Percentiles rank a stretch among this genome's conserved stretches.
phyloP scores from a whole-genome alignment of 2,113 vertebrate species.

The Solenodon paradoxus region DNA sequence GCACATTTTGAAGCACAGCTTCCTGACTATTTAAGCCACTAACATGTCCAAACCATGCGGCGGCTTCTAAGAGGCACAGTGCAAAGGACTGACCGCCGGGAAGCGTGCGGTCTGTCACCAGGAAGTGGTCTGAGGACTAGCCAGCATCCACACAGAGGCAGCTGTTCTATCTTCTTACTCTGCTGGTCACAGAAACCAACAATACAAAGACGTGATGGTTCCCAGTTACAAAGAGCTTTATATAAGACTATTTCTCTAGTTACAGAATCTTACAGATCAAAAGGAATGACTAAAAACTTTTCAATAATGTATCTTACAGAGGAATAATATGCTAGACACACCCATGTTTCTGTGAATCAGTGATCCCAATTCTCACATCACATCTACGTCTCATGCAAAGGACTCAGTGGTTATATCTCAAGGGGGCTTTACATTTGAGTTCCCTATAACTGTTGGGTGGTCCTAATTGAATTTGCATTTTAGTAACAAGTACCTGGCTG shows the following conservation, averaged over 20 bases:
- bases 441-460: not conserved
- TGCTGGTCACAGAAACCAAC: not conserved
- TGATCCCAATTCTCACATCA: not conserved
- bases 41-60: not conserved
- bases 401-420: not conserved
- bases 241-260: not conserved
- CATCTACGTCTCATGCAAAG: not conserved
- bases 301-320: not conserved
- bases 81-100: not conserved
- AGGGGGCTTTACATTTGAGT: not conserved
- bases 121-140: not conserved
- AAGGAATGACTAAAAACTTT: not conserved
- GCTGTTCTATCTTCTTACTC: not conserved
- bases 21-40: not conserved
- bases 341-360: not conserved
- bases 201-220: not conserved
- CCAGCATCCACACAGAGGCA: not conserved
- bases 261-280: not conserved
- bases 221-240: not conserved
- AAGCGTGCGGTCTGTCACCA: not conserved
- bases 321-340: not conserved
- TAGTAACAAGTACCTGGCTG: not conserved
- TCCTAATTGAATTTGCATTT: constrained; percentile 24
- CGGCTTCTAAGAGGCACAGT: not conserved
- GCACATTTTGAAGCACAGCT: not conserved